A percentile compares a stretch with the other conserved stretches of the same genome.
Conservation (phyloP, 2,888 invertebrate species). For the Cheilosia soror region DNA sequence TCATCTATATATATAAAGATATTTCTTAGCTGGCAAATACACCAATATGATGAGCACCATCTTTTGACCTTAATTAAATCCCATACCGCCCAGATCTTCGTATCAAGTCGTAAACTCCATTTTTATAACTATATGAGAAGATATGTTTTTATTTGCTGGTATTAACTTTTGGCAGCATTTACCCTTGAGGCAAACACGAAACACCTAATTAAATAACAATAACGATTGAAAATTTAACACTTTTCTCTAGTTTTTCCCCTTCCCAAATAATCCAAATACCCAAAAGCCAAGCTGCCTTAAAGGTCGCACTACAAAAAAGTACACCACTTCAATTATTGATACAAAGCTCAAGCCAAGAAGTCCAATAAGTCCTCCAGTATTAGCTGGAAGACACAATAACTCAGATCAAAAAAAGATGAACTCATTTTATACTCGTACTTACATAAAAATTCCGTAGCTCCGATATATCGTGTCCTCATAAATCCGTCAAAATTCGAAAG, state of each 20-base stretch:
- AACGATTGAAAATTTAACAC: neutral
- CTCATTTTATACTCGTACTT: constrained; percentile 82
- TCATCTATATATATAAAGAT: no score
- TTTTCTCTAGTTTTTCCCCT: neutral
- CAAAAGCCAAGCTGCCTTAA: neutral
- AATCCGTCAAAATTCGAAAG: constrained; percentile 89
- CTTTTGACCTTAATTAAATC: no score
- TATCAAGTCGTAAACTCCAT: no score
- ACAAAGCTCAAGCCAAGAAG: constrained; percentile 93
- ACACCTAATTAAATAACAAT: no score
- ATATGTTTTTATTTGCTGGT: no score
- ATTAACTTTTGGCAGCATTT: no score
- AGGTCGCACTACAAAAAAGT: constrained; percentile 87
- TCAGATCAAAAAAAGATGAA: neutral
- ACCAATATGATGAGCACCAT: no score
- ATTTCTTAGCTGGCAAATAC: no score
- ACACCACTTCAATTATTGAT: constrained; percentile 90
- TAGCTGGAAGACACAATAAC: constrained; percentile 86
- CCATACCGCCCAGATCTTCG: no score
- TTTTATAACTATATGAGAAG: no score
- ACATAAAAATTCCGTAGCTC: constrained; percentile 93
- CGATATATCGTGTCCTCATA: constrained; percentile 90
- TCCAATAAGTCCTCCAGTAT: constrained; percentile 91
- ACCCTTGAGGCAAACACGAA: no score
- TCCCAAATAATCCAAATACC: neutral